Evolutionary conservation across 2,113 vertebrate species (phyloP).

Genomic region (Mustela nigripes): DNA sequence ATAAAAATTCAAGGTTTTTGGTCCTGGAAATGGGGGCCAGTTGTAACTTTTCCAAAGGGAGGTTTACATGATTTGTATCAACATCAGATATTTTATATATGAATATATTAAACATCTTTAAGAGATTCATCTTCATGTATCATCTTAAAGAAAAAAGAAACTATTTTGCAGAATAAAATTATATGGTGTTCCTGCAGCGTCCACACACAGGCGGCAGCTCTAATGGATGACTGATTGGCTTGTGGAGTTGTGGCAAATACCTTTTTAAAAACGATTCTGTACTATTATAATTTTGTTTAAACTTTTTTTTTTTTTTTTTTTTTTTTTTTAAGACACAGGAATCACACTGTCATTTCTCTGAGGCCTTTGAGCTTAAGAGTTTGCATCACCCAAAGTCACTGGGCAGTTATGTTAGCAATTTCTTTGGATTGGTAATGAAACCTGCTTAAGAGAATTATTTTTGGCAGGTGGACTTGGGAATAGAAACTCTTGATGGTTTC

Average conservation of each 20-base stretch:
- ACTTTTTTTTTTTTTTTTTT: not conserved
- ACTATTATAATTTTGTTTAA: conserved; percentile 67
- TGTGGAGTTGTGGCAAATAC: conserved; percentile 76
- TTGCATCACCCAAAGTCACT: conserved; percentile 82
- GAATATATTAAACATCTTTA: conserved; percentile 86
- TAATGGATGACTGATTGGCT: conserved; percentile 72
- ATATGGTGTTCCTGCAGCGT: conserved; percentile 67
- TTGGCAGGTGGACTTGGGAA: conserved; percentile 55
- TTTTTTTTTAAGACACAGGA: conserved; percentile 67
- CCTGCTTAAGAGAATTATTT: conserved; percentile 50
- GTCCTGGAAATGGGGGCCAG: conserved; percentile 84
- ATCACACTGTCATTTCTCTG: conserved; percentile 80
- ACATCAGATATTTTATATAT: conserved; percentile 89
- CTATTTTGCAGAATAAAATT: conserved; percentile 88
- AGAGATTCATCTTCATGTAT: conserved; percentile 86
- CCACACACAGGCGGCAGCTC: conserved; percentile 57
- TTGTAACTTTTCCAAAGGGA: conserved; percentile 87
- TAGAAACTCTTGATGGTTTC: conserved; percentile 65
- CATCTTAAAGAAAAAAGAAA: conserved; percentile 84
- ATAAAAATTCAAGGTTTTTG: conserved; percentile 85
- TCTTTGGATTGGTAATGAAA: conserved; percentile 68
- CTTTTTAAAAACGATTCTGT: conserved; percentile 72
- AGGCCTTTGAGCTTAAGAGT: conserved; percentile 81
- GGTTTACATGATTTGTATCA: conserved; percentile 88
- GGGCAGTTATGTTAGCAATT: conserved; percentile 3